Conservation (phyloP, 2,797 vertebrate genomes). For the Momotus momota region DNA sequence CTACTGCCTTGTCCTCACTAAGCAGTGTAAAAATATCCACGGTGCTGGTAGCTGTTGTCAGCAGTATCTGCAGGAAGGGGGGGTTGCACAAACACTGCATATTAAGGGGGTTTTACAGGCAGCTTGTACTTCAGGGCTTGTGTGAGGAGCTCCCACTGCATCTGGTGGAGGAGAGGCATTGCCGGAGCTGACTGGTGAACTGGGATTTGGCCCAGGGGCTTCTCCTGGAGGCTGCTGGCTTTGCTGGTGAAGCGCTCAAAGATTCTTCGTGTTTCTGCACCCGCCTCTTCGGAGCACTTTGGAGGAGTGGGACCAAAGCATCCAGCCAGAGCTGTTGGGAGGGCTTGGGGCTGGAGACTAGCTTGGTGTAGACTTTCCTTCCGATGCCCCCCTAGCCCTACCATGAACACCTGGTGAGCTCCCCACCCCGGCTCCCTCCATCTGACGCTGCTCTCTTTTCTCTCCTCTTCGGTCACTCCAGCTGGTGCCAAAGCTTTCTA, state of each 20-base stretch:
- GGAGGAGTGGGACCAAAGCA: not conserved
- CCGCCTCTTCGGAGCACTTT: accelerated
- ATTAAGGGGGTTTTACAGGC: not conserved
- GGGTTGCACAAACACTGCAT: not conserved
- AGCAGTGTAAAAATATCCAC: not conserved
- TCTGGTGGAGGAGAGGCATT: not conserved
- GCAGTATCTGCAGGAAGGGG: not conserved
- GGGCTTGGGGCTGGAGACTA: not conserved
- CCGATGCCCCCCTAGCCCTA: not conserved
- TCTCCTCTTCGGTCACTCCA: slow-evolving; percentile 39
- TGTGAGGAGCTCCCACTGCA: not conserved
- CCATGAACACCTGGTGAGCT: accelerated
- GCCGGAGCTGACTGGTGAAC: not conserved
- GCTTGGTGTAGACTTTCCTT: accelerated
- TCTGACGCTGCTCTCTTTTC: not conserved
- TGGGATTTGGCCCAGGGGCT: not conserved
- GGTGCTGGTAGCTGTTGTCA: not conserved
- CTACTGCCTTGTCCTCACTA: not conserved
- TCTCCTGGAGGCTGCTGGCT: not conserved
- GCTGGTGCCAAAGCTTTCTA: slow-evolving; percentile 97
- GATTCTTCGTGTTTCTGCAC: not conserved
- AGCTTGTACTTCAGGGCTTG: not conserved
- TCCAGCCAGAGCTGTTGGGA: not conserved
- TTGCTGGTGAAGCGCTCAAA: not conserved
- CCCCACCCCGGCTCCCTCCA: not conserved